Conservation (phyloP, 2,888 invertebrate genomes). For the Drosophila crucigera region DNA sequence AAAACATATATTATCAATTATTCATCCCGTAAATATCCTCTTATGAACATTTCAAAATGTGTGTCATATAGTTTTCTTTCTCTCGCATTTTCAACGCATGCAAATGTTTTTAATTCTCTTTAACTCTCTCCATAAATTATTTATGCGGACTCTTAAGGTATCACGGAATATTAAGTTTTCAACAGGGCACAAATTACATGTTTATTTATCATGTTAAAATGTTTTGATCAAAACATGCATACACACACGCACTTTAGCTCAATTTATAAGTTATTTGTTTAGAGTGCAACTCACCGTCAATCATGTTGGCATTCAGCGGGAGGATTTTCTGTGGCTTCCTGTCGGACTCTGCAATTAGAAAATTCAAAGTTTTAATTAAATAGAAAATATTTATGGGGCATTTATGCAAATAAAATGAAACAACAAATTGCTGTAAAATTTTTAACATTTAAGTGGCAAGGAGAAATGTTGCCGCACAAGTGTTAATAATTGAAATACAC, state of each 20-base stretch:
- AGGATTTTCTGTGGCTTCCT: constrained; percentile 1
- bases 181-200: not conserved
- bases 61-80: not conserved
- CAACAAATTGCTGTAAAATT: constrained; percentile 60
- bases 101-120: not conserved
- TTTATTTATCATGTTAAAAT: not conserved
- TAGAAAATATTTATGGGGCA: constrained; percentile 67
- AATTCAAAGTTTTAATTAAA: constrained; percentile 70
- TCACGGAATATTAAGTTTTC: not conserved
- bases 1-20: not conserved
- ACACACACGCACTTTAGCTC: not conserved
- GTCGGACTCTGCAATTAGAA: constrained; percentile 40
- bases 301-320: constrained; percentile 36
- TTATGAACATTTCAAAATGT: not conserved
- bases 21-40: not conserved
- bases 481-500: constrained; percentile 77
- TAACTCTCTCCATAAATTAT: not conserved
- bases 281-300: constrained; percentile 45
- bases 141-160: not conserved
- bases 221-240: not conserved
- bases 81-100: not conserved
- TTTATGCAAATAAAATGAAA: constrained; percentile 55
- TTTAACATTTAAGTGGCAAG: constrained; percentile 69
- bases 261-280: constrained; percentile 2
- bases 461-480: constrained; percentile 59